These are phyloP conservation scores for Muraenolepis orangiensis DNA, from an alignment of 2,797 vertebrate species.

Conservation along the genomic window DNA sequence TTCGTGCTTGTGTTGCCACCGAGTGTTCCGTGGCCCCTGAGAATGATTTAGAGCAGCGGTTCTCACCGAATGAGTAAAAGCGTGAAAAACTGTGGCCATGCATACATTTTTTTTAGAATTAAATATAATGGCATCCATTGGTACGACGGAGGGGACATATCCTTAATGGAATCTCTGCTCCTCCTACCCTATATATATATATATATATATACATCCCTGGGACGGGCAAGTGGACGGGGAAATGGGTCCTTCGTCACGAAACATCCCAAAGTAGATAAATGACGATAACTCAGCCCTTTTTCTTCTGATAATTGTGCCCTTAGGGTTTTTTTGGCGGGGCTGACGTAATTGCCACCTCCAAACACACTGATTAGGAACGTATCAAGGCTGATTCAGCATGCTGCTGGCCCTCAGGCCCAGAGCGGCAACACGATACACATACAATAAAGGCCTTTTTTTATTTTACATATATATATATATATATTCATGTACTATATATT, in stretches of 20 bases:
- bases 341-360: conserved; percentile 52
- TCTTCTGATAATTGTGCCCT: conserved; percentile 54
- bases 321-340: conserved; percentile 45
- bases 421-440: neutral
- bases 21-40: neutral
- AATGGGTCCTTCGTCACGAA: conserved; percentile 22
- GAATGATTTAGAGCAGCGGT: neutral
- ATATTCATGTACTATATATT: neutral
- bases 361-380: conserved; percentile 43
- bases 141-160: neutral
- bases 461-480: neutral
- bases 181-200: neutral
- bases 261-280: conserved; percentile 38
- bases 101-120: too few species aligned
- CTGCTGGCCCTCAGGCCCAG: neutral
- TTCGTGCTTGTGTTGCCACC: neutral
- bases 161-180: conserved; percentile 1
- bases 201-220: neutral
- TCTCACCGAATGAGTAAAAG: too few species aligned
- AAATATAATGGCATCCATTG: neutral
- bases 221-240: conserved; percentile 18
- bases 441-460: neutral
- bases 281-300: conserved; percentile 47
- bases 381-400: conserved; percentile 33
- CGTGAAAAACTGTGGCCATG: neutral